phyloP scores from a whole-genome alignment of 2,797 vertebrate genomes.

The Miopithecus talapoin region DNA sequence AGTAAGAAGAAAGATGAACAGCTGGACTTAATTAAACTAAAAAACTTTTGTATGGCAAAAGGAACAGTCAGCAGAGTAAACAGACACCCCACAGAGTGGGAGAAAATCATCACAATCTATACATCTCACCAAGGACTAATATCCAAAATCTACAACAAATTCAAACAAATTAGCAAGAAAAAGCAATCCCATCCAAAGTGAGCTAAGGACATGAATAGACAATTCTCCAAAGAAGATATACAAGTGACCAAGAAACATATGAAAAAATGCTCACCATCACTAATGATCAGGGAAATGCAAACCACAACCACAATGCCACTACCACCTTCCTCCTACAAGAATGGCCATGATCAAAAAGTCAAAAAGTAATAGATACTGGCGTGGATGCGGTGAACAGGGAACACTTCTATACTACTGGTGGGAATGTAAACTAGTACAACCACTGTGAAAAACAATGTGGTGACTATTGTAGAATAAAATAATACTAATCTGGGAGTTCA shows the following conservation, averaged over 20 bases:
- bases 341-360: neutral
- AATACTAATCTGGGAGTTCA: neutral
- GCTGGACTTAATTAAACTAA: too few relatives aligned
- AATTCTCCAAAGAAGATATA: neutral
- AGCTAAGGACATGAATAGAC: neutral
- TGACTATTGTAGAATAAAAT: neutral
- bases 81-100: too few relatives aligned
- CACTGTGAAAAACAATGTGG: neutral
- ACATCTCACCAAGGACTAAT: too few relatives aligned
- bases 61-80: too few relatives aligned
- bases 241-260: neutral
- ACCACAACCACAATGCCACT: neutral
- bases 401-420: neutral
- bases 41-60: too few relatives aligned
- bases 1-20: too few relatives aligned
- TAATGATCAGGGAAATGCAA: neutral
- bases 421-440: neutral
- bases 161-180: neutral
- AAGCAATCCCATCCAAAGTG: neutral
- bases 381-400: neutral
- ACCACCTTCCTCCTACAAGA: neutral
- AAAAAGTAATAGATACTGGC: neutral
- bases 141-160: too few relatives aligned
- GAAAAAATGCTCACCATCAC: neutral
- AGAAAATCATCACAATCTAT: too few relatives aligned